Base-by-base conservation (phyloP, 2,888 invertebrate genomes). In the Nemurella pictetii region DNA sequence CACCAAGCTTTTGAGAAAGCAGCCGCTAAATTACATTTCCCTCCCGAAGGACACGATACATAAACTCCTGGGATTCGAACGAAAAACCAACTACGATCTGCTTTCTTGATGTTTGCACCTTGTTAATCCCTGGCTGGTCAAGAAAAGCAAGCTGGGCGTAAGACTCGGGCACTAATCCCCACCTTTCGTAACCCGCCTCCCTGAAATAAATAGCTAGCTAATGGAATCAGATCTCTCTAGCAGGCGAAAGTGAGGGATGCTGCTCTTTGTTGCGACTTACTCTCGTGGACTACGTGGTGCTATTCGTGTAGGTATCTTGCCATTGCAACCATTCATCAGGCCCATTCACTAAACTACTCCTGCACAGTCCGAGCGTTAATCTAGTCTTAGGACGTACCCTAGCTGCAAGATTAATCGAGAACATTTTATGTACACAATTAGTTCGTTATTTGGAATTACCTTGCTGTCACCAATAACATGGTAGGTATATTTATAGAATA, bases 121-220 rank as follows among this genome's bases (percentile, higher is more conserved):
- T 75, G 75, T 25, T 75, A 75, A 75, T 75, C 75, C 75, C n/a
- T 75, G 28, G 75, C 7, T 26, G 75, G 26, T 27, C 28, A 75
- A 27, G 75, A 28, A 27, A 26, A n/a, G 25, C 28, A 9, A 27
- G 75, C 27, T 20, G 75, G 75, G 7, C 28, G 75, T 5, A 32
- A 29, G 80, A 25, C 32, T 15, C 32, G 4, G 29, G 75, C 80
- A 32, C 75, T 75, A 26, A 75, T 27, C 75, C 75, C 26, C 32
- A 80, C 80, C 30, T 28, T 29, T 32, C 30, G 29, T 30, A 9
- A 36, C 74, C 85, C 85, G 55, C 55, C 82, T 30, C 36, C 82
- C 28, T 28, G 85, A 81, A 81, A 85, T 83, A 85, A 85, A 85
- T 85, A 81, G 85, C 55, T 36, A 77, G 85, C 85, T 85, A 85